A percentile compares a stretch with the other conserved stretches of the same genome.
Evolutionary conservation across 2,797 vertebrate genomes (phyloP).

Genomic region (Myotis vivesi): DNA sequence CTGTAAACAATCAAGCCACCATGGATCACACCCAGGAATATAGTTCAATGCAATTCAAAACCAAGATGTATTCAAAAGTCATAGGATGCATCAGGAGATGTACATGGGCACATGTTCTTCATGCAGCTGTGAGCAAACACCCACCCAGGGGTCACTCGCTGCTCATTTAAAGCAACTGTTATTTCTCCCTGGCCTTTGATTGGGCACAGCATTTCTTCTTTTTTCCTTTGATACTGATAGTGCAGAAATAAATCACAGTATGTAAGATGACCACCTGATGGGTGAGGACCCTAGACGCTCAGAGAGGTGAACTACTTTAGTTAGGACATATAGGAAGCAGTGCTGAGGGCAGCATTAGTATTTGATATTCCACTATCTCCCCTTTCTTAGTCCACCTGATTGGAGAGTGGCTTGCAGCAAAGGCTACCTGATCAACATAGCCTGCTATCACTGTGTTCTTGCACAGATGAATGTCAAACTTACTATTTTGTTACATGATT

Average conservation of each 20-base stretch:
- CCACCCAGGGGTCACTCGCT: neutral
- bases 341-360: neutral
- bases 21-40: neutral
- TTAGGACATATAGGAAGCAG: neutral
- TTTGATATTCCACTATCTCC: neutral
- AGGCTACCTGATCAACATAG: neutral
- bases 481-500: neutral
- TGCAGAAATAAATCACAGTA: neutral
- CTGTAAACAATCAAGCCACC: neutral
- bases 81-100: neutral
- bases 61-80: neutral
- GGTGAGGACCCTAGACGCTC: neutral
- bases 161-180: neutral
- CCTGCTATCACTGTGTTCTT: neutral
- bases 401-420: neutral
- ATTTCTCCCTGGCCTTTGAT: conserved; percentile 13
- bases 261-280: neutral
- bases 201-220: neutral
- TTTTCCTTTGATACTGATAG: conserved; percentile 10
- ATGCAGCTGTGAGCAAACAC: neutral
- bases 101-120: neutral
- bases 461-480: neutral
- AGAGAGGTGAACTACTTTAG: neutral
- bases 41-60: neutral
- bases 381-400: neutral